Conservation (phyloP, 2,888 invertebrate genomes). For the Torymus tubicola region DNA sequence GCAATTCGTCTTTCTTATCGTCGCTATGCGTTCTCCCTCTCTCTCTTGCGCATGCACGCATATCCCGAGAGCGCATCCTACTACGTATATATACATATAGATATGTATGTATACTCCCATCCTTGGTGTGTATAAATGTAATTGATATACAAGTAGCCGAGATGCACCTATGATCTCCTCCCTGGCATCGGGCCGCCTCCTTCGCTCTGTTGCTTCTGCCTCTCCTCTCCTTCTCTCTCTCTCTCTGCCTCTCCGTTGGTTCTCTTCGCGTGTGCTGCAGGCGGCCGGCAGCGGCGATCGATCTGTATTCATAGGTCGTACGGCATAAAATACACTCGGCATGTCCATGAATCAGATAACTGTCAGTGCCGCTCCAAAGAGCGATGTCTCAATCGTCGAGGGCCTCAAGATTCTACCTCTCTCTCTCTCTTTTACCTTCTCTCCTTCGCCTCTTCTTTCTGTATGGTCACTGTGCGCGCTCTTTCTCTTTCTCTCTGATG, state of each 20-base stretch:
- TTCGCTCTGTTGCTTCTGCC: not conserved
- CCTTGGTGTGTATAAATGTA: conserved; percentile 55
- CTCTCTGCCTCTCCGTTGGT: conserved; percentile 5
- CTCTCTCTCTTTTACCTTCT: conserved; percentile 17
- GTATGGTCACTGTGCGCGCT: conserved; percentile 14
- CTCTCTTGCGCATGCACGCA: not conserved
- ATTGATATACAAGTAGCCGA: conserved; percentile 67
- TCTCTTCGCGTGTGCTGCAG: conserved; percentile 43
- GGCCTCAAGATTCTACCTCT: conserved; percentile 59
- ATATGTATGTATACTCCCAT: not conserved
- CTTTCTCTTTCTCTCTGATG: not conserved
- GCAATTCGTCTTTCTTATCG: conserved; percentile 55
- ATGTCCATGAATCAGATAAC: conserved; percentile 77
- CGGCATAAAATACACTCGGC: conserved; percentile 76
- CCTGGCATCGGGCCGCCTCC: conserved; percentile 58
- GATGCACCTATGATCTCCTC: conserved; percentile 70
- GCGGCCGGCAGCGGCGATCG: conserved; percentile 66
- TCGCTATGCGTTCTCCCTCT: not conserved
- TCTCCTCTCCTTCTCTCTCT: conserved; percentile 12
- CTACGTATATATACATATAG: conserved; percentile 15
- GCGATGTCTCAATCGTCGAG: conserved; percentile 74
- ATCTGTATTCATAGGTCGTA: conserved; percentile 77
- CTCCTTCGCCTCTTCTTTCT: conserved; percentile 16
- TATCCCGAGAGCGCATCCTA: conserved; percentile 17
- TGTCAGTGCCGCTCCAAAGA: conserved; percentile 73